These are phyloP conservation scores for Xestia xanthographa DNA, from an alignment of 2,888 invertebrate species.

Conservation along the genomic window DNA sequence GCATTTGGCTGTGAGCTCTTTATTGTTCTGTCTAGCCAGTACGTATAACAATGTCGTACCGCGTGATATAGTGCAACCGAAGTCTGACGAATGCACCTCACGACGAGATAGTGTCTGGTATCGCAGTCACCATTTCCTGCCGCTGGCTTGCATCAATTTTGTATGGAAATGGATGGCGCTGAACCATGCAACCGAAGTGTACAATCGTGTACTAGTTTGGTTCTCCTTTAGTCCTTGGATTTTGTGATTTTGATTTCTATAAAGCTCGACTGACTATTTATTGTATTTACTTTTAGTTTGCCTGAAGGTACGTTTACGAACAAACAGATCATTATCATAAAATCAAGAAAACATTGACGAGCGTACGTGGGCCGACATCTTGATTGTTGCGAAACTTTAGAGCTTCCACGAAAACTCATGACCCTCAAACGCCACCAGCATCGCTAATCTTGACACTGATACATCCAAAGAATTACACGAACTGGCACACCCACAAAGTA, in stretches of 20 bases:
- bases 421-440: constrained; percentile 78
- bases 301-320: constrained; percentile 8
- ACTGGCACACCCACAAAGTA: constrained; percentile 62
- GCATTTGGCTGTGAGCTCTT: constrained; percentile 47
- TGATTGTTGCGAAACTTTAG: constrained; percentile 78
- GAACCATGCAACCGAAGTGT: constrained; percentile 68
- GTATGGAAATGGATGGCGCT: constrained; percentile 78
- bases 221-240: constrained; percentile 10
- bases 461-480: constrained; percentile 68
- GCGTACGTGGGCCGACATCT: constrained; percentile 74
- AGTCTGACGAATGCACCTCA: constrained; percentile 71
- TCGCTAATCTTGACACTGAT: constrained; percentile 80
- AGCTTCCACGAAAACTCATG: constrained; percentile 78
- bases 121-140: constrained; percentile 78
- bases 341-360: constrained; percentile 69
- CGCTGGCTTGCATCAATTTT: constrained; percentile 78
- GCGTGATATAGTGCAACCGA: constrained; percentile 70
- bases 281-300: constrained; percentile 24
- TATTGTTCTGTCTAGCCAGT: constrained; percentile 50
- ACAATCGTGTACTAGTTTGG: constrained; percentile 64
- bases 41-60: constrained; percentile 67
- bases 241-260: constrained; percentile 26
- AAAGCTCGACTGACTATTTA: neutral
- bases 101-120: constrained; percentile 73
- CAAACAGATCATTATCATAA: constrained; percentile 51